Evolutionary conservation across 1,140 invertebrate species (phyloP).

Genomic region (Micrasema minimum): DNA sequence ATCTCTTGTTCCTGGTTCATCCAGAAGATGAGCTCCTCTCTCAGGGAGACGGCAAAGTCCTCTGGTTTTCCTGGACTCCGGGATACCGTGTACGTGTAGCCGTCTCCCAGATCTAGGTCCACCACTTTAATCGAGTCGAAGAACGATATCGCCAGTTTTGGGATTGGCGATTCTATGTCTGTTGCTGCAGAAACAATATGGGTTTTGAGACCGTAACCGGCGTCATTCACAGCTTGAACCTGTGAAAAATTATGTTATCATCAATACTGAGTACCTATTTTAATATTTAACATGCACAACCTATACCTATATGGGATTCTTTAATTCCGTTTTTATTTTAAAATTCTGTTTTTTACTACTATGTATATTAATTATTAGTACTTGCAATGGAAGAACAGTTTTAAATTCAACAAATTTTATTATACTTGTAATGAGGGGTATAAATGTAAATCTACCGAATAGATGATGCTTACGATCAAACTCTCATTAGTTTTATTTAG

Average conservation of each 20-base stretch:
- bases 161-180: slow-evolving; percentile 77
- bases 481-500: too few relatives aligned
- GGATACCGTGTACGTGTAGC: slow-evolving; percentile 65
- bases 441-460: too few relatives aligned
- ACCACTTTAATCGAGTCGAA: slow-evolving; percentile 76
- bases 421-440: too few relatives aligned
- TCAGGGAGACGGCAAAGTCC: slow-evolving; percentile 71
- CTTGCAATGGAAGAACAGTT: too few relatives aligned
- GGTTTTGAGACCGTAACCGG: slow-evolving; percentile 77
- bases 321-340: slow-evolving; percentile 3
- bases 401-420: too few relatives aligned
- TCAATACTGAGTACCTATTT: background rate
- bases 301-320: background rate
- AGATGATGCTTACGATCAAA: too few relatives aligned
- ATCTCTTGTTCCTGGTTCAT: slow-evolving; percentile 84
- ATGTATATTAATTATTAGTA: too few relatives aligned
- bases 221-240: slow-evolving; percentile 82
- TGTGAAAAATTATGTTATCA: slow-evolving; percentile 58
- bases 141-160: slow-evolving; percentile 79
- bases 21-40: slow-evolving; percentile 84
- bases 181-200: slow-evolving; percentile 71
- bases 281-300: background rate
- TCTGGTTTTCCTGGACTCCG: slow-evolving; percentile 71
- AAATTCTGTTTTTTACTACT: too few relatives aligned
- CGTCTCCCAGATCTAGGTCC: slow-evolving; percentile 69